Evolutionary conservation across 2,113 vertebrate species (phyloP), one percentile per base, ranked within the genome.

Genomic region (Bubo bubo): DNA sequence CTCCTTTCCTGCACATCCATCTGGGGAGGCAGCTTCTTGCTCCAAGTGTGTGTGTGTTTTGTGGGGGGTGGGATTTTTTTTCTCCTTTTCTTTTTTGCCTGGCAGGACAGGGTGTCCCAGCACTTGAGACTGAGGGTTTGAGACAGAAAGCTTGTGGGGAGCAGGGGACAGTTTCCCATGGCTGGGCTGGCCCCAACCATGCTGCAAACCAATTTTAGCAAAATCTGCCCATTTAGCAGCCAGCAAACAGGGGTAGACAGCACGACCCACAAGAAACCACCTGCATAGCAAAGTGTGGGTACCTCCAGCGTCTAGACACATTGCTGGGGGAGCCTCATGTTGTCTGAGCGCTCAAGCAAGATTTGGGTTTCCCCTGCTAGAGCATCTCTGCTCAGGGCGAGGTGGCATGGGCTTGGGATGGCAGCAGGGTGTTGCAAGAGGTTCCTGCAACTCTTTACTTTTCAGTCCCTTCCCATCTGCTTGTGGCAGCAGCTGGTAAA

Each of bases 401-500:
- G 45, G 35, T 37, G 53, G 11, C 39, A 66, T 4, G 43, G 52
- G 22, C 34, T 95, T 0, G 0, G n/a, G 39, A 22, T 27, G 24
- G 39, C 1, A 0, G 27, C 2, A 0, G 34, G 9, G 13, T 55
- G 59, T 15, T 83, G 66, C 19, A 45, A 53, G 47, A 84, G 9
- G 6, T 50, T 64, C 37, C 55, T 77, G 30, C 4, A 5, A 16
- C 45, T 73, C 28, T 88, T 55, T 9, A 14, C 11, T 22, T 53
- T 76, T 39, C 68, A 77, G 50, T 62, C 13, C 52, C 23, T 94
- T 68, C 71, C 58, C 18, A 7, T 32, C 41, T 43, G n/a, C 47
- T 49, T 1, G 0, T 17, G 60, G n/a, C 64, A 86, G 35, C 1
- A 0, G 52, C 62, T 0, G 0, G 49, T 53, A 64, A 82, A 72